Evolutionary conservation across 1,140 invertebrate genomes (phyloP), one percentile per base, ranked within the genome.

Genomic region (Polypedilum vanderplanki): DNA sequence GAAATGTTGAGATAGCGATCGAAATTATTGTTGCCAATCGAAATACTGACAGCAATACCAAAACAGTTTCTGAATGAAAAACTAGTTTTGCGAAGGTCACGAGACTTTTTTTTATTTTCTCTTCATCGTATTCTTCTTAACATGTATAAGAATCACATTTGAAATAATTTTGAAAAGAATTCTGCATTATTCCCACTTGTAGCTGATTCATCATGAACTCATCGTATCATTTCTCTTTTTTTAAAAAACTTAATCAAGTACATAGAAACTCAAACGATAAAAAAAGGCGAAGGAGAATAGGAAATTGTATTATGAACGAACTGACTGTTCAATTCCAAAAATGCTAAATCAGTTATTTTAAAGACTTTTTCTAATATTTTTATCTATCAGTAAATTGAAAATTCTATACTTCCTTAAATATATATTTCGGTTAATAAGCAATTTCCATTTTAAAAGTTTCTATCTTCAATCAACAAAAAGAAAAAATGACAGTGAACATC

Each of bases 21-120:
- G 74, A 75, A 65, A 70, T 57, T n/a, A n/a, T 57, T 57, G 15
- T 4, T 57, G 65, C 75, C 33, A 73, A 57, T 64, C 67, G 73
- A 74, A 17, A 74, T 33, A n/a, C 18, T 8, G 40, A 46, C n/a
- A n/a, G n/a, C n/a, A n/a, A n/a, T n/a, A n/a, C 67, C 73, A 33
- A 12, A 22, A 67, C 64, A 20, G 20, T 10, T 9, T 8, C 10
- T 3, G 18, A 70, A 20, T 20, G 20, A 70, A 12, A 70, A 70
- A 70, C 65, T n/a, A 18, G 65, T 70, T 70, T 22, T 18, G 7
- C 17, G 65, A 70, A 70, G 65, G 65, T 70, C 65, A 70, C 65
- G 65, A 20, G 65, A 70, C 17, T 70, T 70, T 70, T 20, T 20
- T 70, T 12, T 12, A 12, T 15, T 1, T 57, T 57, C 41, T 46